Base-by-base conservation (phyloP, 2,797 vertebrate species). In the Cottoperca gobio region DNA sequence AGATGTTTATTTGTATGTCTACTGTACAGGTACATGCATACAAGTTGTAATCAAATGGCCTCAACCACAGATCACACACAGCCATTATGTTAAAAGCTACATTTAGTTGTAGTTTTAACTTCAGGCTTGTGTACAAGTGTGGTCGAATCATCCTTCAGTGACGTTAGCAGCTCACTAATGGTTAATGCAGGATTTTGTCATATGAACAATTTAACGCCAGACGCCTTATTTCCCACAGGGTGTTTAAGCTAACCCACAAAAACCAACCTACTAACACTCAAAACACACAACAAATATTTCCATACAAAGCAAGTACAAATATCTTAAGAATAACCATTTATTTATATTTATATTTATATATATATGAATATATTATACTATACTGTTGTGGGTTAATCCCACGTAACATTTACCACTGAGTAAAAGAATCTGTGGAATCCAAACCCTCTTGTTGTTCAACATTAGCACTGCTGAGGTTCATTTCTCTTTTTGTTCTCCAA, bases 141-240 rank as follows among this genome's bases (percentile, higher is more conserved):
- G 45, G 16, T 66, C 17, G 26, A 37, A 33, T 78, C 40, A 48
- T 80, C 52, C 8, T 49, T 33, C 59, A 60, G 48, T 64, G 63
- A 46, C 48, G 57, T 59, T 62, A 60, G 49, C 60, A 68, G 5
- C 62, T 74, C 74, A 39, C 40, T 73, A 31, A 64, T 31, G 57
- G 43, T 14, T 11, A 24, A 60, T 39, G n/a, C 11, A 54, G 33
- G 49, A 37, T 48, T 66, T 17, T 54, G 33, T 80, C 12, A 49
- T 39, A 37, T 11, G 9, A 76, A 70, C 55, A 57, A 16, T 9
- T 23, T 14, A 26, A 76, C 46, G 52, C 60, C 73, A 46, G 67
- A 73, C 3, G 33, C 79, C 81, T 89, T 86, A 81, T 59, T 46
- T 67, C 70, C 65, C 37, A 43, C 71, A 4, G 12, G 31, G 65